A percentile compares a stretch with the other conserved stretches of the same genome.
Conservation (phyloP, 2,888 invertebrate genomes). For the Eupithecia centaureata region DNA sequence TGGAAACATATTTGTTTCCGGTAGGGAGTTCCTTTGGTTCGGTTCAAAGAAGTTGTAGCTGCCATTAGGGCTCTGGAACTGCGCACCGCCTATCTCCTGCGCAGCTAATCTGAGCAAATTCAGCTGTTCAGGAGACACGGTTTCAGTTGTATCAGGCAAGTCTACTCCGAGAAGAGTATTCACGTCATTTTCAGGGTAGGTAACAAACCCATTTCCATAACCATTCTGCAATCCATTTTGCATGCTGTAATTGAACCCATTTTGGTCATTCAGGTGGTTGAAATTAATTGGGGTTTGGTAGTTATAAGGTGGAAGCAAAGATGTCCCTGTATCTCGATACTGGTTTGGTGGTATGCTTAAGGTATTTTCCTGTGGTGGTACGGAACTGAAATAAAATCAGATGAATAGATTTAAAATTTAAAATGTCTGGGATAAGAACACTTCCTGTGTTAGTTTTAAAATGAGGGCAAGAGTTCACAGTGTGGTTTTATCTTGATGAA, state of each 20-base stretch:
- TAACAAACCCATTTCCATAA: slow-evolving; percentile 56
- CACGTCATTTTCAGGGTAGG: slow-evolving; percentile 69
- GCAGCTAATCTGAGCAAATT: slow-evolving; percentile 79
- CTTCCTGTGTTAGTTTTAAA: not conserved
- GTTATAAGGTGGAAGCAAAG: slow-evolving; percentile 62
- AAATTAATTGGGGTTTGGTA: slow-evolving; percentile 69
- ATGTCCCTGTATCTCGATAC: slow-evolving; percentile 61
- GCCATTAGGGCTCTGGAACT: slow-evolving; percentile 72
- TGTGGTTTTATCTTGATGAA: not conserved
- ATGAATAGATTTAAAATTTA: not conserved
- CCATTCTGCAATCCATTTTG: slow-evolving; percentile 53
- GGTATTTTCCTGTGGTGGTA: slow-evolving; percentile 72
- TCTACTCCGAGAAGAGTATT: slow-evolving; percentile 65
- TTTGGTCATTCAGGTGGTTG: slow-evolving; percentile 65
- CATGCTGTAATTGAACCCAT: slow-evolving; percentile 66
- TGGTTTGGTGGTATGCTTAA: slow-evolving; percentile 61
- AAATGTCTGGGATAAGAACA: not conserved
- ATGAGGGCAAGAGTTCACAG: not conserved
- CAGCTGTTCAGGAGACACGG: slow-evolving; percentile 75
- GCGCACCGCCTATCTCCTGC: slow-evolving; percentile 79
- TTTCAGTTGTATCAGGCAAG: slow-evolving; percentile 60
- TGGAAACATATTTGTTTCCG: slow-evolving; percentile 69
- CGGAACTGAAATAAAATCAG: slow-evolving; percentile 59
- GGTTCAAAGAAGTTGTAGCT: slow-evolving; percentile 78
- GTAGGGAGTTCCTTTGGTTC: slow-evolving; percentile 77